Percentiles rank a stretch among this genome's conserved stretches.
These are phyloP conservation scores for Thunnus albacares DNA, from an alignment of 2,797 vertebrate genomes.

Conservation along the genomic window DNA sequence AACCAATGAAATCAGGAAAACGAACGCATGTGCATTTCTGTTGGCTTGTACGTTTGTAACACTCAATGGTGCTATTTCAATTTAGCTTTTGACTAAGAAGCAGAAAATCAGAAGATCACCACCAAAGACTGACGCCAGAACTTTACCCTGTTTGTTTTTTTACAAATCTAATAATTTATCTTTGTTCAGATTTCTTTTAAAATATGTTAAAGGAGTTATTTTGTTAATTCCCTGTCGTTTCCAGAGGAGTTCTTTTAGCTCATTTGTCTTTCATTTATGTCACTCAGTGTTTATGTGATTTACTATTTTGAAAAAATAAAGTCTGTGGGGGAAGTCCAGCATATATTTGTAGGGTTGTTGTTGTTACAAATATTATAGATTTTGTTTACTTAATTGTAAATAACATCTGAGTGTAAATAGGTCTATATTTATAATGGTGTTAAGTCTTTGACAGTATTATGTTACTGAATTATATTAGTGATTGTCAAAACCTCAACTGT, in stretches of 20 bases:
- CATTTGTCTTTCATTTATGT: constrained; percentile 21
- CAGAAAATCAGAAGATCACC: constrained; percentile 8
- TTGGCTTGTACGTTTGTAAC: not conserved
- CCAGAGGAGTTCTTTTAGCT: constrained; percentile 36
- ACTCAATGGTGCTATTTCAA: constrained; percentile 14
- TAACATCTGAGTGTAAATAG: constrained; percentile 53
- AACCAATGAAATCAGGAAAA: constrained; percentile 55
- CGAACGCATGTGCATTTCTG: constrained; percentile 9
- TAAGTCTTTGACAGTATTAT: constrained; percentile 56
- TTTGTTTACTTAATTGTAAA: constrained; percentile 56
- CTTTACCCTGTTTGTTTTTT: constrained; percentile 4
- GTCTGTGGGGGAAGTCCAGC: constrained; percentile 2
- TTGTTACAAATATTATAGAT: constrained; percentile 7
- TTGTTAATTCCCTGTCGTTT: constrained; percentile 33
- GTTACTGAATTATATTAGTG: constrained; percentile 34
- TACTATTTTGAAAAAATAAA: constrained; percentile 19
- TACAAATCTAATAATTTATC: constrained; percentile 1
- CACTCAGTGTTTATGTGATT: constrained; percentile 37
- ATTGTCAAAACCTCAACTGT: constrained; percentile 49
- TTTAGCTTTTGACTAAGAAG: constrained; percentile 8
- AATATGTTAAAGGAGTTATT: constrained; percentile 6
- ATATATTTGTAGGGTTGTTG: constrained; percentile 15
- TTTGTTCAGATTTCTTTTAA: constrained; percentile 38
- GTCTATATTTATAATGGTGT: constrained; percentile 49
- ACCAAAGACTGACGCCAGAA: constrained; percentile 24